Evolutionary conservation across 2,113 vertebrate genomes (phyloP), one percentile per base, ranked within the genome.

Genomic region (Panthera uncia): DNA sequence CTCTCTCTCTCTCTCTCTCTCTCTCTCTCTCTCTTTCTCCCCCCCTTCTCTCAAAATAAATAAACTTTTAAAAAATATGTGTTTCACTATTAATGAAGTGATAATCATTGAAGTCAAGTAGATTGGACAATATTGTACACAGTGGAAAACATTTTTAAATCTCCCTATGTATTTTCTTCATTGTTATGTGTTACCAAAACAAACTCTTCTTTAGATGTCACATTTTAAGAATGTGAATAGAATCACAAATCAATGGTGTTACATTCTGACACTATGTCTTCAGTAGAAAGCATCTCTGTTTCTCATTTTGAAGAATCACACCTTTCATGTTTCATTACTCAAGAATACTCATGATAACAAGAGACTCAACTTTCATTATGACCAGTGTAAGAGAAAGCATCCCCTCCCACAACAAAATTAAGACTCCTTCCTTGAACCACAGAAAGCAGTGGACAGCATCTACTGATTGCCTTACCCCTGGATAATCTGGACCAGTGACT

Each of bases 201-300:
- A 97, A 97, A 97, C 90, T 93, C 38, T 82, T 98, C 74, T 97
- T 97, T 97, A 98, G 95, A 96, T 98, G 92, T 88, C 69, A 86
- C 86, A 97, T 92, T 98, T 98, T 98, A 86, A 89, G 84, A 86
- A 90, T 63, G 33, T 93, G 84, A 98, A 91, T 92, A 98, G 91
- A 97, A 98, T 97, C 89, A 97, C 91, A 98, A 97, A 98, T 98
- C 83, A 98, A 18, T 95, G 90, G 81, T 97, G 95, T 97, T 98
- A 96, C 97, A 94, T 96, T 38, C 84, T 95, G 96, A 97, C 89
- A 98, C 97, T 93, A 83, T 66, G 93, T 92, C 92, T 97, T 98
- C 57, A 94, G 55, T 91, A 94, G 97, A 97, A 98, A 98, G 73
- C 82, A 83, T 91, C 92, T 98, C 90, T 98, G 33, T 98, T 97